Conservation (phyloP, 2,888 invertebrate genomes). For the Hirtodrosophila trivittata region DNA sequence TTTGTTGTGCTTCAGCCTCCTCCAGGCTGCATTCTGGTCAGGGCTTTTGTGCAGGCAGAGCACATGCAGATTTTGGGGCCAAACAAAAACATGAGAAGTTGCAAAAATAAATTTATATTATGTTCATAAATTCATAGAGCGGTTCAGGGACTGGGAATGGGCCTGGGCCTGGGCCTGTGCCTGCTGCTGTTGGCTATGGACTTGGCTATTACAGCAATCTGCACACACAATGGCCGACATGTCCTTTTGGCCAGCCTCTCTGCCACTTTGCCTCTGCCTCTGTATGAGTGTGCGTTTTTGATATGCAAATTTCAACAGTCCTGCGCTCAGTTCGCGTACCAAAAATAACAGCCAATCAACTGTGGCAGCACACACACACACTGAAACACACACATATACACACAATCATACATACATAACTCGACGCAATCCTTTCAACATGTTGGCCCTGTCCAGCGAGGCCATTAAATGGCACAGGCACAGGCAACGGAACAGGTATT, state of each 20-base stretch:
- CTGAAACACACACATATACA: conserved; percentile 24
- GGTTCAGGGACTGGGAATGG: conserved; percentile 9
- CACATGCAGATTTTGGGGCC: conserved; percentile 72
- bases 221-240: conserved; percentile 50
- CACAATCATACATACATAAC: conserved; percentile 48
- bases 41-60: conserved; percentile 45
- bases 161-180: conserved; percentile 16
- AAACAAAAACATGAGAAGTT: conserved; percentile 79
- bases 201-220: conserved; percentile 67
- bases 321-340: conserved; percentile 67
- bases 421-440: conserved; percentile 77
- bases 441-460: conserved; percentile 53
- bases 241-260: conserved; percentile 28
- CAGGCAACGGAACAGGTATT: conserved; percentile 3
- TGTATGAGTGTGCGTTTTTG: conserved; percentile 58
- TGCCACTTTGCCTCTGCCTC: conserved; percentile 1
- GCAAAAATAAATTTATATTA: conserved; percentile 83
- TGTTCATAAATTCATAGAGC: conserved; percentile 82
- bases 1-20: conserved; percentile 57
- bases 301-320: conserved; percentile 76
- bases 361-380: conserved; percentile 61
- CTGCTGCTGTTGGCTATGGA: conserved; percentile 32
- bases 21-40: conserved; percentile 23
- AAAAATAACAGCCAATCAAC: conserved; percentile 80
- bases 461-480: conserved; percentile 59